phyloP scores from a whole-genome alignment of 2,797 vertebrate species.

The Phalanger gymnotis region DNA sequence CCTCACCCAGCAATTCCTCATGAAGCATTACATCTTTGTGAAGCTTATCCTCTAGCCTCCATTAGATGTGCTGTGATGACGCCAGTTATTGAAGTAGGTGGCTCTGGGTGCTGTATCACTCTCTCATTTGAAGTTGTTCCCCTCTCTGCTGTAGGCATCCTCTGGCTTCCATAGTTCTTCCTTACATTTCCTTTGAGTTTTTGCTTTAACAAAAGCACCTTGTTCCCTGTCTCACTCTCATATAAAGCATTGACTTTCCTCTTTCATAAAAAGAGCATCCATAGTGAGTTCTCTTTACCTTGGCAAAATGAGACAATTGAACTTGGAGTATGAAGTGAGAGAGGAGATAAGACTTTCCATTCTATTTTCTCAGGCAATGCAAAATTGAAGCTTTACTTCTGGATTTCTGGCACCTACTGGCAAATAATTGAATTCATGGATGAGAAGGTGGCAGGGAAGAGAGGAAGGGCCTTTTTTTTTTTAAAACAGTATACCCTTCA shows the following conservation, averaged over 20 bases:
- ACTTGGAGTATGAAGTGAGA: slow-evolving; percentile 58
- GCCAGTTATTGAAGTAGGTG: slow-evolving; percentile 62
- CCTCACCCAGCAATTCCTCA: background rate
- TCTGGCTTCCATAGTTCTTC: slow-evolving; percentile 35
- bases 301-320: slow-evolving; percentile 67
- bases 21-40: background rate
- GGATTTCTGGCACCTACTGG: slow-evolving; percentile 81
- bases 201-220: slow-evolving; percentile 76
- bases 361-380: slow-evolving; percentile 82
- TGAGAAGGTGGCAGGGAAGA: slow-evolving; percentile 55
- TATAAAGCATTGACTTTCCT: slow-evolving; percentile 72
- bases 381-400: slow-evolving; percentile 60
- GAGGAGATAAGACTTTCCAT: slow-evolving; percentile 79
- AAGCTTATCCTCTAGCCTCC: background rate
- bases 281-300: slow-evolving; percentile 67
- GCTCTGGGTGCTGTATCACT: slow-evolving; percentile 67
- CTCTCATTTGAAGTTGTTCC: slow-evolving; percentile 55
- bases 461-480: slow-evolving; percentile 22
- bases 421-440: slow-evolving; percentile 86
- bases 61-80: background rate
- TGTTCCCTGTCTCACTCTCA: slow-evolving; percentile 63
- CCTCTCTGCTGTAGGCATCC: slow-evolving; percentile 56
- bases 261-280: slow-evolving; percentile 64
- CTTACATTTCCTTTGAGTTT: slow-evolving; percentile 70
- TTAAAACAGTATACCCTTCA: slow-evolving; percentile 9